Percentiles rank a stretch among this genome's conserved stretches.
phyloP scores from a whole-genome alignment of 2,888 invertebrate species.

The Dendrolimus pini region DNA sequence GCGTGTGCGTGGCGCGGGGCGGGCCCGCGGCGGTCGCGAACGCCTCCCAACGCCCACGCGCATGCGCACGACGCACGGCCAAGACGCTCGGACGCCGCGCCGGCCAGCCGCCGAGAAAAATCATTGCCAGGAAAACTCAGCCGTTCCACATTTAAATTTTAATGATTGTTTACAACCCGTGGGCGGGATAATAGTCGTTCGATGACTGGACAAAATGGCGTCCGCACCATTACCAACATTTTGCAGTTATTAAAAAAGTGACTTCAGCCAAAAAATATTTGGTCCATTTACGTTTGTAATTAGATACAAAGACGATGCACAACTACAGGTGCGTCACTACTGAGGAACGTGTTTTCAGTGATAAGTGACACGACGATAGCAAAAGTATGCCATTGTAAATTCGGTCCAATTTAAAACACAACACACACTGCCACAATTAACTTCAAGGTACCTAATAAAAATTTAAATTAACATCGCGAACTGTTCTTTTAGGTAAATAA shows the following conservation, averaged over 20 bases:
- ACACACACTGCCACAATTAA: constrained; percentile 21
- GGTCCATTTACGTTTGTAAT: background rate
- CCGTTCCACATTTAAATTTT: constrained; percentile 41
- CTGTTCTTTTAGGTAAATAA: constrained; percentile 37
- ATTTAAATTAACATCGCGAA: constrained; percentile 35
- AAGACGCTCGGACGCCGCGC: constrained; percentile 75
- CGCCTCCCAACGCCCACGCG: constrained; percentile 76
- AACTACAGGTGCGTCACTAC: background rate
- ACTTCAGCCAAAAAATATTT: background rate
- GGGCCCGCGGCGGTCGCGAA: constrained; percentile 68
- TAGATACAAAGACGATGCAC: background rate
- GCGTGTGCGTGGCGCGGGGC: constrained; percentile 52
- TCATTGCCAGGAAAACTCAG: constrained; percentile 53
- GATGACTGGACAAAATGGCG: constrained; percentile 45
- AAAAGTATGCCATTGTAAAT: constrained; percentile 18
- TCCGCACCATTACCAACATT: constrained; percentile 22
- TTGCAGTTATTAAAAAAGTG: background rate
- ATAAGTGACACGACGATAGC: constrained; percentile 5
- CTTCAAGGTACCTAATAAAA: constrained; percentile 27
- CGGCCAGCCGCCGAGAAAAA: constrained; percentile 59
- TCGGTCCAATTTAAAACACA: constrained; percentile 17
- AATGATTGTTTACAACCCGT: constrained; percentile 48
- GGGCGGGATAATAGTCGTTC: constrained; percentile 42
- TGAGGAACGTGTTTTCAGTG: background rate
- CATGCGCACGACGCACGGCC: constrained; percentile 65